Evolutionary conservation across 2,888 invertebrate species (phyloP).

Genomic region (Andrena camellia): DNA sequence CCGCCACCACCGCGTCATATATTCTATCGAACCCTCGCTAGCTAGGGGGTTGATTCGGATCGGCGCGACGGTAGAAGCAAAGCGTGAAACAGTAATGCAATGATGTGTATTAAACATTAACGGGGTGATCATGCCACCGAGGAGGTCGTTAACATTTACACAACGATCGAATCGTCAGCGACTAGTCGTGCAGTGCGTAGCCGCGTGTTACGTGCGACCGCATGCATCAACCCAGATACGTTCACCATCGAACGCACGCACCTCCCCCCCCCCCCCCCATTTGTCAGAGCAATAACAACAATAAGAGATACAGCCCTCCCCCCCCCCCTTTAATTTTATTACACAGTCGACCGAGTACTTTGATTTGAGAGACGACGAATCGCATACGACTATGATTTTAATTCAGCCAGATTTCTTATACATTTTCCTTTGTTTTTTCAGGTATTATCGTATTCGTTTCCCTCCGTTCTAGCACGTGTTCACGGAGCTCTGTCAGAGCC

Average conservation of each 20-base stretch:
- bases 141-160: neutral
- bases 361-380: neutral
- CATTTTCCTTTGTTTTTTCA: conserved; percentile 78
- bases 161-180: conserved; percentile 38
- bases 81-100: conserved; percentile 19
- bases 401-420: conserved; percentile 54
- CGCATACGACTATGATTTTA: neutral
- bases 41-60: too few species aligned
- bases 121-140: conserved; percentile 13
- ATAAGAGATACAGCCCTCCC: neutral
- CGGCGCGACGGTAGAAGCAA: neutral
- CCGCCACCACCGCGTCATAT: too few species aligned
- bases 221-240: conserved; percentile 30
- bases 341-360: neutral
- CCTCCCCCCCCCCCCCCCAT: too few species aligned
- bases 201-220: conserved; percentile 51
- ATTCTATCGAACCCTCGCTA: too few species aligned
- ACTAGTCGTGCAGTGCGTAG: conserved; percentile 43
- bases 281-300: neutral
- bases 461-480: conserved; percentile 73
- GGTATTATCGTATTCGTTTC: conserved; percentile 75
- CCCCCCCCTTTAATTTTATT: neutral
- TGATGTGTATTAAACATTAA: conserved; percentile 26
- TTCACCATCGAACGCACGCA: conserved; percentile 7
- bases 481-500: conserved; percentile 68